Evolutionary conservation across 2,113 vertebrate genomes (phyloP), one percentile per base, ranked within the genome.

Genomic region (Zosterops lateralis): DNA sequence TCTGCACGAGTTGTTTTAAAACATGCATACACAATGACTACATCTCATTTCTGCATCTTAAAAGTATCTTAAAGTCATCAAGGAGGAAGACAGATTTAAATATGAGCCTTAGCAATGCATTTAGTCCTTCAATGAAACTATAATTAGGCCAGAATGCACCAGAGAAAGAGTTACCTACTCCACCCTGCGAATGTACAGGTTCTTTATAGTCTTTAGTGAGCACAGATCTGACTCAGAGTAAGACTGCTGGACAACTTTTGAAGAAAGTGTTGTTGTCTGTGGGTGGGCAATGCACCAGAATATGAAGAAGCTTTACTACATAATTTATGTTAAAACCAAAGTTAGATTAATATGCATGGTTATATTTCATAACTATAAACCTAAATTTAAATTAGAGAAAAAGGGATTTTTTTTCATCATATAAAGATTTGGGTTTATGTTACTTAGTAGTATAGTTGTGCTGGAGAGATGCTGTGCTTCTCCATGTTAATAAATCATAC

Each of bases 221-320:
- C 22, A 65, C 7, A 84, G 66, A 78, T 25, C n/a, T 48, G 14
- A 50, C 48, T 58, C 32, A 45, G 40, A 78, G 8, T n/a, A 56
- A 36, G 36, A 65, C 13, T 70, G 58, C 29, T 68, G 19, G 26
- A 72, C 42, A 75, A 38, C 62, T 91, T 90, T 9, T 45, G 36
- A 53, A 79, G 48, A 14, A 66, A 88, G 32, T 57, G 60, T 56
- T 56, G 34, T 12, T 96, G 70, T 24, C 73, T 92, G 70, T 70
- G 92, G 34, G 80, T 85, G 48, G 71, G 68, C 70, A 92, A 90
- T 73, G 25, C 50, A 90, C 42, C 68, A 92, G 89, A 86, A 95
- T 94, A 95, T 48, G 17, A 85, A 77, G n/a, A 38, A 62, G 24
- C 17, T 80, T 72, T 58, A 94, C 66, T 81, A 70, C 38, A 79